Evolutionary conservation across 2,888 invertebrate species (phyloP), one percentile per base, ranked within the genome.

Genomic region (Spicauda simplicius): DNA sequence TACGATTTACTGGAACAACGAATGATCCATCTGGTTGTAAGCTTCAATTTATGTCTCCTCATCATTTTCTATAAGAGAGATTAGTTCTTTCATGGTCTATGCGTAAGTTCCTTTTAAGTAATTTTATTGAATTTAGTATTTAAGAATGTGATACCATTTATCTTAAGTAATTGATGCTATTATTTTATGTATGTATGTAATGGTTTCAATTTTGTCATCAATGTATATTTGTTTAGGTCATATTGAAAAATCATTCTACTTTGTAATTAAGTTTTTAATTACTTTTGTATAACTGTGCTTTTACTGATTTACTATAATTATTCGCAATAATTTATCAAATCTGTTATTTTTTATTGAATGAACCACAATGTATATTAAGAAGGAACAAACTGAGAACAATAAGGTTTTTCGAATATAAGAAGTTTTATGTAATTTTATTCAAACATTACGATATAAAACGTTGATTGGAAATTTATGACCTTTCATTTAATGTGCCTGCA

Each of bases 91-190:
- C 80, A 80, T 83, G 86, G 87, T 91, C 87, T 91, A 90, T 88
- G 76, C 82, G 77, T 91, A 90, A 90, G 92, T 92, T 92, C 92
- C 92, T 92, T 85, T 77, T 82, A 80, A 84, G 80, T 88, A 86
- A 88, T 85, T 81, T 84, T 86, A 87, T 86, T 85, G 81, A 82
- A 76, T 80, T 76, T 88, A 89, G 85, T 81, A 79, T 84, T 76
- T 91, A 91, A 92, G 90, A 88, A 88, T 89, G 92, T 92, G 92
- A 92, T 92, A 92, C 92, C 91, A 91, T 90, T 88, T 90, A 87
- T 83, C 85, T 73, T 91, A 89, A 91, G 91, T 80, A 83, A 85
- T 84, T 78, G 83, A 82, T 84, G 82, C 82, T 83, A 79, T 77
- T 80, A 76, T 78, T 78, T 79, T 83, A 81, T 80, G 25, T 85